A percentile compares a stretch with the other conserved stretches of the same genome.
Conservation (phyloP, 2,797 vertebrate genomes). For the Xenentodon cancila region DNA sequence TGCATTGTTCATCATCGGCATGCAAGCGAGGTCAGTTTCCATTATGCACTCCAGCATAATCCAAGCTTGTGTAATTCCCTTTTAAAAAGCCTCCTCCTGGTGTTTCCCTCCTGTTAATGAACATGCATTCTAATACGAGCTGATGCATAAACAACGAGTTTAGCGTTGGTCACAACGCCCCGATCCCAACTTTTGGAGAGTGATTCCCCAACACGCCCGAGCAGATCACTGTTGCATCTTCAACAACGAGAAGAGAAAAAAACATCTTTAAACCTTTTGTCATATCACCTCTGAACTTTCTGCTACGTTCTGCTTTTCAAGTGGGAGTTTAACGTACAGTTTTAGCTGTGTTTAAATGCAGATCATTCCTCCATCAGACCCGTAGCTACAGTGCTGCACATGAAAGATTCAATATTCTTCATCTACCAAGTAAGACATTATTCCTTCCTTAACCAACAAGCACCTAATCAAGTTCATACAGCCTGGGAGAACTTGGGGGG, state of each 20-base stretch:
- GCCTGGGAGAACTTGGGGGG: slow-evolving; percentile 17
- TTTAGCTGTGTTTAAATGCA: slow-evolving; percentile 40
- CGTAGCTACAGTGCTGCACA: slow-evolving; percentile 20
- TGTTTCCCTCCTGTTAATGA: slow-evolving; percentile 59
- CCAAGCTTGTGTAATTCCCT: slow-evolving; percentile 68
- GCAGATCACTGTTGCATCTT: no score
- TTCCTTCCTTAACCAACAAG: slow-evolving; percentile 15
- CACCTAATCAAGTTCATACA: slow-evolving; percentile 4
- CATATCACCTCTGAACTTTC: slow-evolving; percentile 11
- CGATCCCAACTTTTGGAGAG: no score
- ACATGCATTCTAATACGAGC: slow-evolving; percentile 26
- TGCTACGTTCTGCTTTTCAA: slow-evolving; percentile 12
- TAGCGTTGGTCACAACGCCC: slow-evolving; percentile 4
- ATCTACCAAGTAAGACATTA: slow-evolving; percentile 18
- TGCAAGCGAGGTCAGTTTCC: slow-evolving; percentile 71
- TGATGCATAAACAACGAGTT: slow-evolving; percentile 17
- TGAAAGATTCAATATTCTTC: slow-evolving; percentile 29
- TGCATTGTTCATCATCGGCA: slow-evolving; percentile 52
- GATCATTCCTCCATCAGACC: slow-evolving; percentile 47
- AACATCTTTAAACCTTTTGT: slow-evolving; percentile 40
- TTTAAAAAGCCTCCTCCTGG: slow-evolving; percentile 63
- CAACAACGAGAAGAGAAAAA: background rate
- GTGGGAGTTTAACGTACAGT: slow-evolving; percentile 27
- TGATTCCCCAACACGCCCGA: no score
- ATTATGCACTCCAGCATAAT: slow-evolving; percentile 71